phyloP scores from a whole-genome alignment of 1,140 invertebrate species.

The Theocolax elegans region DNA sequence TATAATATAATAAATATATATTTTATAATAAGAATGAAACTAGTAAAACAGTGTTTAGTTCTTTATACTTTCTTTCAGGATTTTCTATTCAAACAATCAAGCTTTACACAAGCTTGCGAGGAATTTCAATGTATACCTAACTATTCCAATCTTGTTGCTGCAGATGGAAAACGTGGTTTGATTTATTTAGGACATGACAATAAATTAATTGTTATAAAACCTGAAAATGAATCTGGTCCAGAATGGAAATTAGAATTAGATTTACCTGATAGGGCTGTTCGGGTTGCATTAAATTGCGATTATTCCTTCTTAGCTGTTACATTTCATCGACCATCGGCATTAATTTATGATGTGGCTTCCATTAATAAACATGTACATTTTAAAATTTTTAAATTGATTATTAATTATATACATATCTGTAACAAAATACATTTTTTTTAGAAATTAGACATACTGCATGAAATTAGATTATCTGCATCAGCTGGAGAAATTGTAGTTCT shows the following conservation, averaged over 20 bases:
- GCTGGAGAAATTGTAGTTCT: slow-evolving; percentile 44
- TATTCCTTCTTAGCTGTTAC: slow-evolving; percentile 57
- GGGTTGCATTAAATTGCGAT: slow-evolving; percentile 61
- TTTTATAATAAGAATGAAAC: not conserved
- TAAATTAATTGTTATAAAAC: slow-evolving; percentile 56
- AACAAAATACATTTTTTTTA: slow-evolving; percentile 44
- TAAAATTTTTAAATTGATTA: slow-evolving; percentile 3
- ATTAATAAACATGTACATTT: slow-evolving; percentile 52
- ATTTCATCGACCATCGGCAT: slow-evolving; percentile 48
- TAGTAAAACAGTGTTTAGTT: no score
- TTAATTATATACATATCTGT: not conserved
- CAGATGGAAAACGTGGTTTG: slow-evolving; percentile 59
- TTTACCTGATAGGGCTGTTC: slow-evolving; percentile 48
- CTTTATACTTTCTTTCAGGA: slow-evolving; percentile 52
- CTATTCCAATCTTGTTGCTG: slow-evolving; percentile 54
- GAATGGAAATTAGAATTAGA: slow-evolving; percentile 58
- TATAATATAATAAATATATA: no score
- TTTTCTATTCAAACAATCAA: slow-evolving; percentile 59
- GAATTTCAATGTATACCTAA: slow-evolving; percentile 46
- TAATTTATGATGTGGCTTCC: slow-evolving; percentile 57
- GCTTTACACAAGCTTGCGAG: slow-evolving; percentile 53
- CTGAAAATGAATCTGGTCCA: slow-evolving; percentile 44
- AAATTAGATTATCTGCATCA: slow-evolving; percentile 53
- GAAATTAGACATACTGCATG: slow-evolving; percentile 52
- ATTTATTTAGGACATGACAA: slow-evolving; percentile 59